phyloP scores from a whole-genome alignment of 2,113 vertebrate genomes.

The Pseudorasbora parva region DNA sequence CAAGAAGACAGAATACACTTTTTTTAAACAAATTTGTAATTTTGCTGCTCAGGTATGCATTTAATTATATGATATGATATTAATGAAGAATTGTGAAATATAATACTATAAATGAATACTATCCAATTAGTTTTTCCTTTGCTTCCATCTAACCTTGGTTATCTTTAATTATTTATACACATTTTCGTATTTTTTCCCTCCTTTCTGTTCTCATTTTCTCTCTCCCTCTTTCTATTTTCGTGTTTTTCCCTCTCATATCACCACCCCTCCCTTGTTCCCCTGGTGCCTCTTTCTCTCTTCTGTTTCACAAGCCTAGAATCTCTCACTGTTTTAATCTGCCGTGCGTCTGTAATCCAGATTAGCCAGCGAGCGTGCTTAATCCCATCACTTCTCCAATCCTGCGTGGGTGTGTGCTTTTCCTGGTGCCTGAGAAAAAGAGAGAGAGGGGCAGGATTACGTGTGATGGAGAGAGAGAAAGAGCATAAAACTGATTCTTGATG shows the following conservation, averaged over 20 bases:
- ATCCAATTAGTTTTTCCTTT: background rate
- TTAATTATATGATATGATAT: too few relatives aligned
- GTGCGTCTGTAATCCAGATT: constrained; percentile 80
- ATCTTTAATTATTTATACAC: background rate
- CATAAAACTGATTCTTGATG: constrained; percentile 18
- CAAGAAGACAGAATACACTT: too few relatives aligned
- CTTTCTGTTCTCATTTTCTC: constrained; percentile 12
- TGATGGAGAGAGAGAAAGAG: constrained; percentile 38
- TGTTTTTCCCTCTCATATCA: constrained; percentile 53
- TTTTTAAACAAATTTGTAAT: too few relatives aligned
- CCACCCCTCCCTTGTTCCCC: constrained; percentile 20
- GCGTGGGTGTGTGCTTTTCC: constrained; percentile 73
- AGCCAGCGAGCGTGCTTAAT: constrained; percentile 77
- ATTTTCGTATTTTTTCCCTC: constrained; percentile 34
- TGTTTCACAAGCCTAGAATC: constrained; percentile 61
- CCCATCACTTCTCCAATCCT: constrained; percentile 76
- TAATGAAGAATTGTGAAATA: background rate
- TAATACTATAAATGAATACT: background rate
- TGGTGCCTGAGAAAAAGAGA: constrained; percentile 59
- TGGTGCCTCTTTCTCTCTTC: constrained; percentile 1
- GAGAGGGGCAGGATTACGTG: constrained; percentile 63
- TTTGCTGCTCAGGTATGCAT: too few relatives aligned
- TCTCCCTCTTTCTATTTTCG: constrained; percentile 30
- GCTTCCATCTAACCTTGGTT: background rate
- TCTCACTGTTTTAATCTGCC: constrained; percentile 67